Percentiles rank a stretch among this genome's conserved stretches.
Conservation (phyloP, 2,888 invertebrate genomes). For the Steinernema carpocapsae region DNA sequence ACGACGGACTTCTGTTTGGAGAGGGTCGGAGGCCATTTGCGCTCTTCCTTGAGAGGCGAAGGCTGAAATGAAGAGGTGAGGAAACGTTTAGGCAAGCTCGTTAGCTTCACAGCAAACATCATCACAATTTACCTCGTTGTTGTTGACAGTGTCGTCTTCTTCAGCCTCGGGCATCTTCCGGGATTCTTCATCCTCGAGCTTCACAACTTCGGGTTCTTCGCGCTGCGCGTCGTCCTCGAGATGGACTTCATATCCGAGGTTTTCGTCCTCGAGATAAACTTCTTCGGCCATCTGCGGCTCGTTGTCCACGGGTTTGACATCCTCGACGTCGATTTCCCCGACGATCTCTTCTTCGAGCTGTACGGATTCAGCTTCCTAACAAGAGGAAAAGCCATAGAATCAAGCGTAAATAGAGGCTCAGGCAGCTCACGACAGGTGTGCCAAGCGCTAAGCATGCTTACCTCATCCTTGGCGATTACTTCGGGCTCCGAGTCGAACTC, state of each 20-base stretch:
- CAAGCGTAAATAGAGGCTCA: too few relatives aligned
- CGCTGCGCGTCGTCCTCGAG: not conserved
- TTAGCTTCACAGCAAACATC: not conserved
- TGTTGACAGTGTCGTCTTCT: not conserved
- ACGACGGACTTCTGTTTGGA: constrained; percentile 1
- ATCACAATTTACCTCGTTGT: not conserved
- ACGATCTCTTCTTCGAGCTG: not conserved
- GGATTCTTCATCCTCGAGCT: not conserved
- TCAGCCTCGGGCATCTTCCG: not conserved
- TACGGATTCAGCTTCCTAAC: not conserved
- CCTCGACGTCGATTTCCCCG: not conserved
- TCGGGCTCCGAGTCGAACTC: too few relatives aligned
- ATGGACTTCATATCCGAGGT: not conserved
- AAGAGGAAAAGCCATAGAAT: too few relatives aligned
- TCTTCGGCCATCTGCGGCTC: not conserved
- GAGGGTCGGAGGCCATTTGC: constrained; percentile 27
- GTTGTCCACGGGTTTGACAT: not conserved
- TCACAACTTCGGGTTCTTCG: constrained; percentile 2
- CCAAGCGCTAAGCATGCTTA: too few relatives aligned
- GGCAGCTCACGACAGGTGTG: too few relatives aligned
- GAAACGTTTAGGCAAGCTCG: not conserved
- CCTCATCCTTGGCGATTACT: too few relatives aligned
- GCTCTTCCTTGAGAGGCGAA: constrained; percentile 3
- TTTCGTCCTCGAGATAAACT: not conserved
- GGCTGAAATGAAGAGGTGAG: constrained; percentile 4